Base-by-base conservation (phyloP, 2,113 vertebrate species). In the Fukomys damarensis region DNA sequence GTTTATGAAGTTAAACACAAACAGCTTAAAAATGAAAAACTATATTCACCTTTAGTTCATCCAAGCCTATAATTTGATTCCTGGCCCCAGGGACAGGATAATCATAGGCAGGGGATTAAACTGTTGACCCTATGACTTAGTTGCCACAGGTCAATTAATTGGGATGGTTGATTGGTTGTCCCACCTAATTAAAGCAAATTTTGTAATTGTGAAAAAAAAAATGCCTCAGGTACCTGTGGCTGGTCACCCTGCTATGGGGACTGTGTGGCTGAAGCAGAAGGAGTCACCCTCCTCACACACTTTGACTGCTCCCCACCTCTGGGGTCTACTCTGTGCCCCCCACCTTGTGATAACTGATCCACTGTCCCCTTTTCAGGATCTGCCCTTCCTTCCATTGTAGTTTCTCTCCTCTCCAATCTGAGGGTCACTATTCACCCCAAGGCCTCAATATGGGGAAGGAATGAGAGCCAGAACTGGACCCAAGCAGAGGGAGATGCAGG, bases 1-100 rank as follows among this genome's bases (percentile, higher is more conserved):
- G 76, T 89, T 79, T 92, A 77, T 90, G 52, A 43, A 74, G 86
- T 90, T 86, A 85, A 91, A 92, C 35, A 19, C 28, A 16, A 84
- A 63, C 1, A 11, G 61, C 26, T 92, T 89, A 66, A 89, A 90
- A 80, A 49, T 74, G 80, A 91, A 77, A 17, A 22, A 77, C 59
- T 49, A 19, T 1, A 12, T 43, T 52, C 63, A 46, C 28, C 28
- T 41, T 92, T 63, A 63, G 24, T 43, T 86, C 4, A 52, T 41
- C 87, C 46, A 80, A 49, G 56, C 32, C 49, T 54, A 0, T 88
- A 46, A 80, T 90, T 11, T 68, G 87, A 68, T 41, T 68, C 58
- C 56, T 58, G 74, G 56, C 28, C 63, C 16, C 61, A n/a, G 58
- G 22, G 30, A 17, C 2, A 82, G 61, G 16, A 14, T 22, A 59